Percentiles rank a stretch among this genome's conserved stretches.
Evolutionary conservation across 2,113 vertebrate genomes (phyloP).

Genomic region (Phalacrocorax brasilianus): DNA sequence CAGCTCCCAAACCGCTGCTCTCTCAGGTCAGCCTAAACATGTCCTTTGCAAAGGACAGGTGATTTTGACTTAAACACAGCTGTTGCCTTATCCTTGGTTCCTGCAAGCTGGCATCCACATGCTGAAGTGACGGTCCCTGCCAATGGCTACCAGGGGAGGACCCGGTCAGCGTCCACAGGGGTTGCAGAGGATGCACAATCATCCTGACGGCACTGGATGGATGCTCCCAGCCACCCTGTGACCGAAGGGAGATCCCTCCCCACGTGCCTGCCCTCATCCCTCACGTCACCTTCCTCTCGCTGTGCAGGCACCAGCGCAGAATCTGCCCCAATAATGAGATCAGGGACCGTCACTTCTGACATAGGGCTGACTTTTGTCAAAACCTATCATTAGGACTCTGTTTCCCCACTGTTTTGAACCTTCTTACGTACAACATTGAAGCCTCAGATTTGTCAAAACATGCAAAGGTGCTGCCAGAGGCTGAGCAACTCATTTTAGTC

Average conservation of each 20-base stretch:
- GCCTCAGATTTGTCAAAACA: slow-evolving; percentile 68
- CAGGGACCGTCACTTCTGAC: neutral
- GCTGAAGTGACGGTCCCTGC: neutral
- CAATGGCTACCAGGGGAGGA: neutral
- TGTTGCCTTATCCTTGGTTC: neutral
- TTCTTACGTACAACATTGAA: slow-evolving; percentile 9
- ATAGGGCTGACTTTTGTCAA: slow-evolving; percentile 18
- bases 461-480: slow-evolving; percentile 54
- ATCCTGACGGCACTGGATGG: rapidly evolving
- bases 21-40: neutral
- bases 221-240: neutral
- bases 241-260: neutral
- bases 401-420: slow-evolving; percentile 28
- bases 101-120: neutral
- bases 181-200: neutral
- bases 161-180: rapidly evolving
- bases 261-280: neutral
- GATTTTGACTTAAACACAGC: neutral
- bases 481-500: slow-evolving; percentile 60
- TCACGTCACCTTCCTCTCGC: neutral
- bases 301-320: neutral
- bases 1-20: neutral
- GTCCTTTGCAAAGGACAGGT: neutral
- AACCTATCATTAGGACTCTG: neutral
- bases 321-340: neutral